Conservation (phyloP, 2,888 invertebrate genomes). For the Sarcophaga subvicina region DNA sequence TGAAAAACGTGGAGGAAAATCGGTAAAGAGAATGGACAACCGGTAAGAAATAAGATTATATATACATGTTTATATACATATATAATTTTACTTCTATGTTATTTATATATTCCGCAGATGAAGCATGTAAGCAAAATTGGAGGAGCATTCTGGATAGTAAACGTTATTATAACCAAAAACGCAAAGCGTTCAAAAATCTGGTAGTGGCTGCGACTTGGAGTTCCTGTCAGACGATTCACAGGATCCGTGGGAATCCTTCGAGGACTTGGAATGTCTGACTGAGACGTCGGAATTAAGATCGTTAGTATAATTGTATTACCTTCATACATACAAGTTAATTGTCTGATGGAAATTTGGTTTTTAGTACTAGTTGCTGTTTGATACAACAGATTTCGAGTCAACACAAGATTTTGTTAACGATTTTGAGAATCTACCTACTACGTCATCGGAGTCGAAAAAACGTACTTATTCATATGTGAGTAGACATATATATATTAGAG, state of each 20-base stretch:
- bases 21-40: not conserved
- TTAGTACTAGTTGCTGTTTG: not conserved
- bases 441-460: no score
- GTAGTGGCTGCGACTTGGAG: conserved; percentile 17
- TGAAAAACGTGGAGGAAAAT: not conserved
- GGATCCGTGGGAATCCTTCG: conserved; percentile 13
- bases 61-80: no score
- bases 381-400: no score
- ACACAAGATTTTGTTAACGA: no score
- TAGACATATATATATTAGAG: no score
- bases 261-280: conserved; percentile 4
- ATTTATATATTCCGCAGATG: not conserved
- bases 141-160: conserved; percentile 3
- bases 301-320: not conserved
- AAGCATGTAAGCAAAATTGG: conserved; percentile 11
- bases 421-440: no score
- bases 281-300: conserved; percentile 3
- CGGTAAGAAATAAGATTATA: not conserved
- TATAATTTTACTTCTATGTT: no score
- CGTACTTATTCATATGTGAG: no score
- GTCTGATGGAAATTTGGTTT: not conserved
- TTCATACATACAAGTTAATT: no score
- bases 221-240: conserved; percentile 14
- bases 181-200: conserved; percentile 7
- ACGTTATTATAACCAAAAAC: not conserved